Evolutionary conservation across 2,113 vertebrate genomes (phyloP), one percentile per base, ranked within the genome.

Genomic region (Oreochromis niloticus): DNA sequence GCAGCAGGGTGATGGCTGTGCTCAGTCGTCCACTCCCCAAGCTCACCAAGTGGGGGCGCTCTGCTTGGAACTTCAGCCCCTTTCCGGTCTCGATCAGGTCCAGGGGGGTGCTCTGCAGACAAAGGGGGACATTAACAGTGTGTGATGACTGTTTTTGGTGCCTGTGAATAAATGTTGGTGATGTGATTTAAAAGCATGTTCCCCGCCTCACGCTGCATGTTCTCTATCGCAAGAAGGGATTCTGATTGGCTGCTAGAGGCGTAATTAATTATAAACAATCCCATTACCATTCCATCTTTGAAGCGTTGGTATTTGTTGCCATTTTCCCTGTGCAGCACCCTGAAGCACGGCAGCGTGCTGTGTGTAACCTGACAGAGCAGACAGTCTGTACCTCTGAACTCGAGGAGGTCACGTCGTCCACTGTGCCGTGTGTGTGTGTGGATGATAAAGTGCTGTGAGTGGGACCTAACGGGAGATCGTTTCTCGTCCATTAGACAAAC

Each of bases 21-120:
- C 98, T 99, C 79, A 99, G 97, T 1, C 98, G 97, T 19, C 98
- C 98, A 0, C 98, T 99, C 32, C 98, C 98, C 73, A 99, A 95
- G 96, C 98, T 99, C 91, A 99, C 98, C 93, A 99, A 93, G 88
- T 99, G 98, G 96, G 1, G 98, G 89, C 98, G 97, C 93, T 98
- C 97, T 0, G 98, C 97, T 88, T 99, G 98, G 84, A 99, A 97
- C 89, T 98, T 99, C 86, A 99, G 95, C 19, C 97, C 97, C 90
- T 98, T 97, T 36, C 98, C 98, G 0, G 95, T 98, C 92, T 99
- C 97, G 0, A 97, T 97, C 82, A 99, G 93, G 91, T 99, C 98
- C 95, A 99, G 92, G 0, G 98, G 96, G 2, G 97, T 97, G 89
- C 96, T 97, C 98, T 99, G 97, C 4, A 55, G 81, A 91, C 17